Evolutionary conservation across 2,113 vertebrate genomes (phyloP), one percentile per base, ranked within the genome.

Genomic region (Sebastes fasciatus): DNA sequence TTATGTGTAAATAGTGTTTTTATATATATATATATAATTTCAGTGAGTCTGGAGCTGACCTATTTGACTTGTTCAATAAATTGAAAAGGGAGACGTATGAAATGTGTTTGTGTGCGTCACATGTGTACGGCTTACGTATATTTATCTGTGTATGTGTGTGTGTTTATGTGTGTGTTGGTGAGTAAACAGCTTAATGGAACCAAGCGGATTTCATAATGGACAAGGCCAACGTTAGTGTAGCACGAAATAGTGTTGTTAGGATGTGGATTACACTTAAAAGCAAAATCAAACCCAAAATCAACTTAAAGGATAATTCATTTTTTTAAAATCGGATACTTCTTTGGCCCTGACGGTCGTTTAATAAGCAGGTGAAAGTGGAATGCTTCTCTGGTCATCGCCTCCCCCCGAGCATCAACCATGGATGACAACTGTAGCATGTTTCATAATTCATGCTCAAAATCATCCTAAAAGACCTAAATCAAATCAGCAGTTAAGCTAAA

Each of bases 1-100:
- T 97, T 96, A 97, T 92, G 93, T 95, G 91, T 95, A 96, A 97
- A 93, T 96, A 95, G 96, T 94, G 94, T 96, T 64, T 67, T 96
- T 48, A 14, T 23, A 23, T 21, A 26, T 26, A 61, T 34, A 45
- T 40, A 49, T 95, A 96, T 95, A 92, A 95, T 96, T 96, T 96
- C 74, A 74, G 60, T 8, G 16, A 68, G 54, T 80, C 34, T 76
- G 65, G 77, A 79, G 64, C 75, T 75, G 68, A 77, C 66, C 77
- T 73, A 65, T 83, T 80, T 69, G 63, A 83, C 42, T 61, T 69
- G 60, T 84, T 85, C 60, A 43, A 79, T 71, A 63, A 78, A 69
- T 80, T 65, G 46, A 83, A 80, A 87, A 34, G 6, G 43, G 43
- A 65, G 77, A 79, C 23, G 11, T 79, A 51, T 70, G 62, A 77